These are phyloP conservation scores for Spondyliosoma cantharus DNA, from an alignment of 2,797 vertebrate genomes.

Conservation along the genomic window DNA sequence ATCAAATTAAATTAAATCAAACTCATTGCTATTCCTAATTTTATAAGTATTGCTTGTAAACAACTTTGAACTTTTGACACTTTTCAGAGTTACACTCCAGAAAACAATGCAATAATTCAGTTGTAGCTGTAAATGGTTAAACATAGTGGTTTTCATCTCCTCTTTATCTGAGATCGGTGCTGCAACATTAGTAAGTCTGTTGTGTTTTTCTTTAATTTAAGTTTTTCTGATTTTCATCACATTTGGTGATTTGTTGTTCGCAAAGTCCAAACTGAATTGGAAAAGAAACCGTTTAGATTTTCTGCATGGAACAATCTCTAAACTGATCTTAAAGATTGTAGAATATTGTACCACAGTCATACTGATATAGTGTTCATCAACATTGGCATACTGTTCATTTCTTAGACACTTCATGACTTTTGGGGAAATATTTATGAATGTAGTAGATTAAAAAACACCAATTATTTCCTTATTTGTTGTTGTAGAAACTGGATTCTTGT, in stretches of 20 bases:
- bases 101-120: background rate
- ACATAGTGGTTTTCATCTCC: too few relatives aligned
- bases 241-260: too few relatives aligned
- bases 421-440: background rate
- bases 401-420: background rate
- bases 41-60: background rate
- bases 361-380: too few relatives aligned
- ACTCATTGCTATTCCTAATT: background rate
- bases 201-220: background rate
- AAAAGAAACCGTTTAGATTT: background rate
- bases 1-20: too few relatives aligned
- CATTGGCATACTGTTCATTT: background rate
- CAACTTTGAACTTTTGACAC: background rate
- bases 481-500: background rate
- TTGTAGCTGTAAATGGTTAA: too few relatives aligned
- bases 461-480: background rate
- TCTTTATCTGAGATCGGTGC: background rate
- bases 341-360: too few relatives aligned
- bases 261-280: too few relatives aligned
- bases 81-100: background rate
- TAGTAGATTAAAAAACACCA: background rate
- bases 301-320: too few relatives aligned
- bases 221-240: background rate
- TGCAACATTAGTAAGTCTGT: too few relatives aligned
- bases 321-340: too few relatives aligned